phyloP scores from a whole-genome alignment of 2,113 vertebrate species.

The Dasyprocta punctata region DNA sequence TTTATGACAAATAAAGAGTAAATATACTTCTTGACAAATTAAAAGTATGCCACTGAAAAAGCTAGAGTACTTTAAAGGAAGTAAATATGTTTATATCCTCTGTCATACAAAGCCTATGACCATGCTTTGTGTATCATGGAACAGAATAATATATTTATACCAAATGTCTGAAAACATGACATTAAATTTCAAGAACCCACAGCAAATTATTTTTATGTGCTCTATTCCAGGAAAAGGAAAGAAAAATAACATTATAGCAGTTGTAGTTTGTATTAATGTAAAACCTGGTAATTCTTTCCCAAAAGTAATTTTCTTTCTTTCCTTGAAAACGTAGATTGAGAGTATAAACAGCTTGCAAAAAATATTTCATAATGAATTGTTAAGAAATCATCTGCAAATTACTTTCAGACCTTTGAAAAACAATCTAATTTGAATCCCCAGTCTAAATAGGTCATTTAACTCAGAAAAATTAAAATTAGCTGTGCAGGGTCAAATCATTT shows the following conservation, averaged over 20 bases:
- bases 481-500: slow-evolving; percentile 67
- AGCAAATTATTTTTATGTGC: neutral
- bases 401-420: slow-evolving; percentile 62
- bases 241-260: neutral
- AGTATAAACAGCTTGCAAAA: slow-evolving; percentile 10
- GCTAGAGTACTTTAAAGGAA: neutral
- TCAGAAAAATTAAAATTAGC: slow-evolving; percentile 80
- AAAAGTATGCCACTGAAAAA: neutral
- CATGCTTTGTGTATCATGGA: slow-evolving; percentile 18
- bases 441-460: slow-evolving; percentile 82
- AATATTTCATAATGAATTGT: slow-evolving; percentile 8
- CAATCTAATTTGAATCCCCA: slow-evolving; percentile 59
- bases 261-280: neutral
- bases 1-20: slow-evolving; percentile 51
- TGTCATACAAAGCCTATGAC: neutral
- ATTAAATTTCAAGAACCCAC: neutral
- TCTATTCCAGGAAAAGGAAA: slow-evolving; percentile 2
- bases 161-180: slow-evolving; percentile 22
- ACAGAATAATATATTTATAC: slow-evolving; percentile 1
- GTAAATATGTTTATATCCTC: neutral
- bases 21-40: slow-evolving; percentile 49
- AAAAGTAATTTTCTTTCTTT: slow-evolving; percentile 10
- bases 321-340: neutral
- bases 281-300: slow-evolving; percentile 18
- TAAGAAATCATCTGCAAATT: slow-evolving; percentile 56